A percentile compares a stretch with the other conserved stretches of the same genome.
phyloP scores from a whole-genome alignment of 2,113 vertebrate species.

The Eulemur rufifrons region DNA sequence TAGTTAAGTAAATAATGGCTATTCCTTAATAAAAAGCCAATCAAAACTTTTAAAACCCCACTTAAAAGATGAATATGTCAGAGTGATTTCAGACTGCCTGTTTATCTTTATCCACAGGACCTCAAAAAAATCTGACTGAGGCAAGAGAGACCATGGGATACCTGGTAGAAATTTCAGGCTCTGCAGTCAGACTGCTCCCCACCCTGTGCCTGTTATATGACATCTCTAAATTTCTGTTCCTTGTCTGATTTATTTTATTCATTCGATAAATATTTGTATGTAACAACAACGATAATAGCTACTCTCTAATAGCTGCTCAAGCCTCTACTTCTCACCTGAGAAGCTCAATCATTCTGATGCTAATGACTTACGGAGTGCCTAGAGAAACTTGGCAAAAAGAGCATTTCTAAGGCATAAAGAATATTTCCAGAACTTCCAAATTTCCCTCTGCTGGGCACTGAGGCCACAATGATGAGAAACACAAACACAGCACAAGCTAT shows the following conservation, averaged over 20 bases:
- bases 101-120: not conserved
- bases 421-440: not conserved
- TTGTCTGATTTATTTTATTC: not conserved
- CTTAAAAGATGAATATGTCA: not conserved
- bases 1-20: constrained; percentile 11
- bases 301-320: not conserved
- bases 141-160: not conserved
- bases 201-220: not conserved
- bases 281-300: not conserved
- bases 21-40: constrained; percentile 10
- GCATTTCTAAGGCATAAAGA: not conserved
- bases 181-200: not conserved
- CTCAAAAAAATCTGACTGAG: not conserved
- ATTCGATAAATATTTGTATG: not conserved
- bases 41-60: not conserved
- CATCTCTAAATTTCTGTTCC: not conserved
- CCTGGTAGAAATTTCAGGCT: not conserved
- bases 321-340: not conserved
- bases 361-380: not conserved
- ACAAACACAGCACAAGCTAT: not conserved
- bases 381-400: not conserved
- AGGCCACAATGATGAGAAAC: not conserved
- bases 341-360: not conserved
- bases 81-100: not conserved
- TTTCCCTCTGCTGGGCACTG: not conserved